Evolutionary conservation across 2,888 invertebrate genomes (phyloP), one percentile per base, ranked within the genome.

Genomic region (Andrena marginata): DNA sequence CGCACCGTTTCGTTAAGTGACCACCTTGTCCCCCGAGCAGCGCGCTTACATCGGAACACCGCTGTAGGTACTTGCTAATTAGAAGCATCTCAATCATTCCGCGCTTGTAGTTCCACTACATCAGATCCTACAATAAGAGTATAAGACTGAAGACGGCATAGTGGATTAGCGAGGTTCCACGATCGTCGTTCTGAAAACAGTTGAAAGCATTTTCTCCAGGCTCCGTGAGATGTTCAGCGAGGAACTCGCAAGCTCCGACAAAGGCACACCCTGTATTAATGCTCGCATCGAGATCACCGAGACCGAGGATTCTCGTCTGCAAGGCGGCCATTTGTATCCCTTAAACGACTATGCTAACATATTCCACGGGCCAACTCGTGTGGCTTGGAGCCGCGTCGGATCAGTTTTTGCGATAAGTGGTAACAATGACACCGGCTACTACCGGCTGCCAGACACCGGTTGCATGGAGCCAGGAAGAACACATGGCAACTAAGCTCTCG

Each of bases 341-440:
- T 86, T 86, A 88, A 87, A 82, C 81, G 84, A 79, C 26, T 67
- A 69, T 82, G 76, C 69, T 88, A 88, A 86, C 77, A 54, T 88
- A 87, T 87, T 87, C 87, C 82, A 62, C 80, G 83, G 77, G 67
- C 74, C 67, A 74, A 71, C 83, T 83, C 87, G 87, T 85, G 87
- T 83, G 86, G 86, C 82, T 82, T 64, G 76, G 77, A 49, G 70
- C 65, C 77, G 77, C 87, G 82, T 87, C 72, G 84, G 89, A 88
- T 88, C 84, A 80, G 85, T 89, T 88, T 89, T 88, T 87, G 88
- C 84, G 89, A 88, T 87, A 83, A 88, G 84, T 85, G 80, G 87
- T 84, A 89, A 86, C 83, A 86, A 86, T 87, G 89, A 87, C 87
- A 84, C 81, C 76, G 85, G 74, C 74, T 71, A 75, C 71, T 72